phyloP scores from a whole-genome alignment of 1,140 invertebrate genomes.

The Drosophila ananassae region DNA sequence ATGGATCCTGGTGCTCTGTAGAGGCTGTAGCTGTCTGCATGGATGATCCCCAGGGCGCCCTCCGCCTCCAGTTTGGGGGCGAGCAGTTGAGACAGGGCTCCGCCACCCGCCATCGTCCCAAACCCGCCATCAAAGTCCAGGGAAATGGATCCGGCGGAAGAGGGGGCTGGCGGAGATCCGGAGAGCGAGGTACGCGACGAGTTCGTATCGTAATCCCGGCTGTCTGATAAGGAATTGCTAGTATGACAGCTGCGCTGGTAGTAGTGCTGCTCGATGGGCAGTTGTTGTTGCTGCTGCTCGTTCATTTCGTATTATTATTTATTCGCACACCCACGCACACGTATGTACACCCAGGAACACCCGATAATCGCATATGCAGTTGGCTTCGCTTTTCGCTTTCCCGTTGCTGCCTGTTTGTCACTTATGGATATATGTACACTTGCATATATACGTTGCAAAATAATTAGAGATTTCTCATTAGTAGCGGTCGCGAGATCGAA shows the following conservation, averaged over 20 bases:
- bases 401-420: conserved; percentile 48
- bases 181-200: conserved; percentile 71
- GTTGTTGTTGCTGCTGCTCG: conserved; percentile 54
- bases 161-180: conserved; percentile 57
- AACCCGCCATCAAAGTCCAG: conserved; percentile 39
- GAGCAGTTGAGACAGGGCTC: conserved; percentile 45
- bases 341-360: conserved; percentile 9
- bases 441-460: conserved; percentile 62
- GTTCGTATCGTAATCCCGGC: conserved; percentile 78
- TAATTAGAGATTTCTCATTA: conserved; percentile 50
- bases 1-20: conserved; percentile 35
- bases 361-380: conserved; percentile 58
- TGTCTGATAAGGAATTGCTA: conserved; percentile 76
- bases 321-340: conserved; percentile 50
- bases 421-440: conserved; percentile 48
- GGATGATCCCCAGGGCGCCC: conserved; percentile 11
- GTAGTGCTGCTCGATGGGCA: conserved; percentile 37
- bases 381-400: conserved; percentile 11
- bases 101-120: conserved; percentile 16
- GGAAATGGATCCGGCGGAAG: conserved; percentile 44
- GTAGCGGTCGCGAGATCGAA: conserved; percentile 42
- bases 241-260: conserved; percentile 51
- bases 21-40: conserved; percentile 46
- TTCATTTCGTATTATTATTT: conserved; percentile 71
- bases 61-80: conserved; percentile 48